Percentiles rank a stretch among this genome's conserved stretches.
Evolutionary conservation across 2,113 vertebrate species (phyloP).

Genomic region (Felis chaus): DNA sequence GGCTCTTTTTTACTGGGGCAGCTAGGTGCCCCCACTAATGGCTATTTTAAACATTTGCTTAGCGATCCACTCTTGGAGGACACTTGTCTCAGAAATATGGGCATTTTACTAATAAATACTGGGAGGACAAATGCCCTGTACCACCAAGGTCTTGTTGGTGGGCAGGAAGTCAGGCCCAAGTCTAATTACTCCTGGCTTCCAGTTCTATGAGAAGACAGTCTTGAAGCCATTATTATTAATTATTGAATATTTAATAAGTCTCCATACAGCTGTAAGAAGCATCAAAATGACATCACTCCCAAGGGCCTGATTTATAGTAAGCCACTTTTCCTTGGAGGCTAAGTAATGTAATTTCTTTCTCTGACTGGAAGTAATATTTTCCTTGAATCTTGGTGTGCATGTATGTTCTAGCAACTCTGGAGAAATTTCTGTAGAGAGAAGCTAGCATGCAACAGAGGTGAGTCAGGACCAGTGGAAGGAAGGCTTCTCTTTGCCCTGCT

Average conservation of each 20-base stretch:
- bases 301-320: constrained; percentile 65
- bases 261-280: constrained; percentile 28
- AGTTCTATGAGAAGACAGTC: constrained; percentile 8
- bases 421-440: constrained; percentile 21
- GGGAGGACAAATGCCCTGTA: background rate
- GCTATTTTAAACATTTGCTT: constrained; percentile 16
- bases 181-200: constrained; percentile 8
- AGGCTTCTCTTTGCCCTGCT: background rate
- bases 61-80: background rate
- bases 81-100: background rate
- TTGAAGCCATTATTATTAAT: constrained; percentile 67
- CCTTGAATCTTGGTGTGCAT: constrained; percentile 18
- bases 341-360: constrained; percentile 17
- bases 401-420: background rate
- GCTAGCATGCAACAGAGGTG: background rate
- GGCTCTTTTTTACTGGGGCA: background rate
- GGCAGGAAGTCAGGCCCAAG: background rate
- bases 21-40: background rate
- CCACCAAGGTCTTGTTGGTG: background rate
- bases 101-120: background rate
- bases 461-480: background rate
- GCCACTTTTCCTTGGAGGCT: constrained; percentile 65
- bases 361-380: constrained; percentile 39
- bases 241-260: constrained; percentile 63
- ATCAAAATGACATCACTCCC: constrained; percentile 55